Base-by-base conservation (phyloP, 1,140 invertebrate genomes). In the Drosophila ercepeae region DNA sequence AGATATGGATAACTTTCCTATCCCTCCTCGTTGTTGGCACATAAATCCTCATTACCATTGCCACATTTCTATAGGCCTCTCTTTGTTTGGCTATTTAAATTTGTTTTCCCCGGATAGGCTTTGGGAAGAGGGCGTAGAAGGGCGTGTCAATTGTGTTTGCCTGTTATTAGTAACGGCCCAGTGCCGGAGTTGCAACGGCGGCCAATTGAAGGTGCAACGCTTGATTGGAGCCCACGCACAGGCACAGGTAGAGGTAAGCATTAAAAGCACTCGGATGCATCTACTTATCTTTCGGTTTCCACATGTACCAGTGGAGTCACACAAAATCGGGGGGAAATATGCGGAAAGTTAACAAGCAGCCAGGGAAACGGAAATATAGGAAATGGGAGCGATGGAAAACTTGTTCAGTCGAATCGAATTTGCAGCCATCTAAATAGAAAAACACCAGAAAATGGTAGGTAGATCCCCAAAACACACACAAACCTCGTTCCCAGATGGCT, bases 321-420 rank as follows among this genome's bases (percentile, higher is more conserved):
- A 9, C 23, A 16, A 39, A 36, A 41, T 1, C 16, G 39, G 4
- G 8, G n/a, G 14, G 11, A 18, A 59, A 36, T 8, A 36, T 27
- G n/a, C 14, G 9, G 13, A 16, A 13, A 18, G 52, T 42, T 55
- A 50, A 54, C 42, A 11, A 65, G 48, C 13, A 46, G 48, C 23
- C 13, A 29, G 46, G 16, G n/a, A 11, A 41, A 8, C 34, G 48
- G 51, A 45, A 44, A 54, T 42, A 11, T 14, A 11, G 53, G 25
- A 32, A 71, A 67, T 46, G 45, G 46, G 53, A 45, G 41, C 58
- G 59, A 41, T 41, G 52, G 19, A 39, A 74, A 65, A 73, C 78
- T 82, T 64, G 67, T 59, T 75, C 16, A 18, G 59, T 65, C 63
- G 59, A 74, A 82, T 77, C 74, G 39, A 69, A 77, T 82, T 82